These are phyloP conservation scores for Cydia splendana DNA, from an alignment of 1,140 invertebrate genomes.

Conservation along the genomic window DNA sequence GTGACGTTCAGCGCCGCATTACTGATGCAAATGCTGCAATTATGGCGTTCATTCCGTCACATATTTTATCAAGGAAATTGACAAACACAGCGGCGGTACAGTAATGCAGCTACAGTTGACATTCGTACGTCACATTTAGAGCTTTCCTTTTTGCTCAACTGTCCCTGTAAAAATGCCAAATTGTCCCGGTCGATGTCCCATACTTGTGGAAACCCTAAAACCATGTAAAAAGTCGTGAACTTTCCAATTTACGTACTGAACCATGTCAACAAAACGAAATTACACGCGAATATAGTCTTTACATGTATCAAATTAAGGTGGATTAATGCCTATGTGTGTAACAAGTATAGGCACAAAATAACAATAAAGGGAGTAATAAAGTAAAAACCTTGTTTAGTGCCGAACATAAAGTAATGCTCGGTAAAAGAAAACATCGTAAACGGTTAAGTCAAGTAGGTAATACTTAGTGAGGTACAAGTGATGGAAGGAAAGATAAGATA, in stretches of 20 bases:
- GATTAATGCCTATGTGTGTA: neutral
- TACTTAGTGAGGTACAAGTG: conserved; percentile 19
- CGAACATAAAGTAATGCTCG: conserved; percentile 59
- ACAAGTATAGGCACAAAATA: conserved; percentile 38
- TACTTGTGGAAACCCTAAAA: neutral
- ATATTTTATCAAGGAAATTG: too few species aligned
- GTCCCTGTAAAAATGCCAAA: too few species aligned
- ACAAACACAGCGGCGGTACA: too few species aligned
- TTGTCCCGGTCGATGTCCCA: neutral
- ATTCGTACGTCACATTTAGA: too few species aligned
- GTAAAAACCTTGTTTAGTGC: conserved; percentile 63
- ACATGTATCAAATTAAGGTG: neutral
- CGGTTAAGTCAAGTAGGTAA: conserved; percentile 56
- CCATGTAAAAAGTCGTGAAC: conserved; percentile 2
- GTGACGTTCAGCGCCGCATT: too few species aligned
- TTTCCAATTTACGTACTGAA: conserved; percentile 14
- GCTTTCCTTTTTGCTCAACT: too few species aligned
- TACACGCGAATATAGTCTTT: neutral
- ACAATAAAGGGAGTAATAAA: conserved; percentile 60
- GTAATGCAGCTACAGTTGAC: too few species aligned
- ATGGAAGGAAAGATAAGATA: neutral
- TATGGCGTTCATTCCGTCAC: too few species aligned
- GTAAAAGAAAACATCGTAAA: conserved; percentile 71
- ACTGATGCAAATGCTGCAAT: too few species aligned
- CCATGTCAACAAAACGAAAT: neutral